phyloP scores from a whole-genome alignment of 2,113 vertebrate genomes.

The Lamprologus speciosus region DNA sequence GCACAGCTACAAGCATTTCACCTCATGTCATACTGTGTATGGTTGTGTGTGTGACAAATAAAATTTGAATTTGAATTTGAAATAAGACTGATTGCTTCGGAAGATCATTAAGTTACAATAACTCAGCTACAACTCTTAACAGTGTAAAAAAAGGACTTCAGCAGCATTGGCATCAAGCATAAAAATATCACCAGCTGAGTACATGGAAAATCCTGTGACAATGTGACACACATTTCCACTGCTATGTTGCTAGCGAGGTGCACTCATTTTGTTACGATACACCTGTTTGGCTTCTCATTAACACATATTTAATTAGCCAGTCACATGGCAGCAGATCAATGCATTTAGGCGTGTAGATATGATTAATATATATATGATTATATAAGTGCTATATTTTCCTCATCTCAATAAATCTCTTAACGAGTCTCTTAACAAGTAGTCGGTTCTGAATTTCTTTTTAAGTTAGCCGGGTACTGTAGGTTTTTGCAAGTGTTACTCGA shows the following conservation, averaged over 20 bases:
- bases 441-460: background rate
- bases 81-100: background rate
- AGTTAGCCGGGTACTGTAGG: background rate
- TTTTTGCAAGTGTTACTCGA: background rate
- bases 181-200: background rate
- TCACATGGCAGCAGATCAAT: background rate
- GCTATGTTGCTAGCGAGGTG: background rate
- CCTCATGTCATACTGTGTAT: too few relatives aligned
- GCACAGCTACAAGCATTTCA: too few relatives aligned
- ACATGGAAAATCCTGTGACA: background rate
- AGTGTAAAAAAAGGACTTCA: background rate
- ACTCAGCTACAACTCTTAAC: background rate
- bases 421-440: background rate
- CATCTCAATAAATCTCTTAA: background rate
- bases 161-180: background rate
- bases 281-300: background rate
- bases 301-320: background rate
- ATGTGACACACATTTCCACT: background rate
- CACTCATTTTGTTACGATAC: background rate
- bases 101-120: background rate
- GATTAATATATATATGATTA: background rate
- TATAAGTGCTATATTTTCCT: background rate
- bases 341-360: background rate
- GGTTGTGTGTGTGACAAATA: too few relatives aligned
- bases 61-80: too few relatives aligned